Evolutionary conservation across 2,888 invertebrate genomes (phyloP).

Genomic region (Venusia cambrica): DNA sequence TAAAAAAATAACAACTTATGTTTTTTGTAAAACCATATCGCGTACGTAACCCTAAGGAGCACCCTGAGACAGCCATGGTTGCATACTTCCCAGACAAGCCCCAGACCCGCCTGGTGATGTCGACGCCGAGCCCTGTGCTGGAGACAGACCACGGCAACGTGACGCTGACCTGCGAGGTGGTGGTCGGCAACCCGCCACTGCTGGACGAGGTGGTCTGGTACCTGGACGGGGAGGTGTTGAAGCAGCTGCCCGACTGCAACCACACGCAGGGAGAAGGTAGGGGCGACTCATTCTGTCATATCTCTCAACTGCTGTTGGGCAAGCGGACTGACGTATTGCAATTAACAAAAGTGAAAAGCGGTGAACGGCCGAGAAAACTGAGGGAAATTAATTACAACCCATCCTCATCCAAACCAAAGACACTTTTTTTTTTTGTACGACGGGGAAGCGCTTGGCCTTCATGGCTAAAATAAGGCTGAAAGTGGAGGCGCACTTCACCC

Average conservation of each 20-base stretch:
- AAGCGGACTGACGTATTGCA: no score
- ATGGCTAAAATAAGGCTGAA: no score
- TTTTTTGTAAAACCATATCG: no score
- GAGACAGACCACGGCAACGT: constrained; percentile 90
- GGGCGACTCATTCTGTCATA: no score
- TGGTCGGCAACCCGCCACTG: constrained; percentile 88
- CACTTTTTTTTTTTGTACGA: constrained; percentile 13
- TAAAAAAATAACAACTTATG: no score
- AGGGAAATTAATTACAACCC: neutral
- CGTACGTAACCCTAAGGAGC: no score
- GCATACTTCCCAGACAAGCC: constrained; percentile 87
- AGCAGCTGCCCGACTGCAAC: constrained; percentile 92
- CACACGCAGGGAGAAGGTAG: constrained; percentile 68
- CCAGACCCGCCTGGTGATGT: constrained; percentile 88
- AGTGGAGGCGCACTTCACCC: no score
- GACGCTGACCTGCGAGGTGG: constrained; percentile 89
- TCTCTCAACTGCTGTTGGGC: no score
- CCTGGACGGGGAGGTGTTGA: constrained; percentile 89
- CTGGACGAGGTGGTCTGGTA: constrained; percentile 92
- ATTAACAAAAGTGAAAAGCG: no score
- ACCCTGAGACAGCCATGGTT: no score
- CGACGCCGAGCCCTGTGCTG: constrained; percentile 87
- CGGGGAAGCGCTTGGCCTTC: no score
- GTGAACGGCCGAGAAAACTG: no score
- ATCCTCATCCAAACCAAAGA: neutral